phyloP scores from a whole-genome alignment of 2,113 vertebrate genomes.

The Megaceryle maxima region DNA sequence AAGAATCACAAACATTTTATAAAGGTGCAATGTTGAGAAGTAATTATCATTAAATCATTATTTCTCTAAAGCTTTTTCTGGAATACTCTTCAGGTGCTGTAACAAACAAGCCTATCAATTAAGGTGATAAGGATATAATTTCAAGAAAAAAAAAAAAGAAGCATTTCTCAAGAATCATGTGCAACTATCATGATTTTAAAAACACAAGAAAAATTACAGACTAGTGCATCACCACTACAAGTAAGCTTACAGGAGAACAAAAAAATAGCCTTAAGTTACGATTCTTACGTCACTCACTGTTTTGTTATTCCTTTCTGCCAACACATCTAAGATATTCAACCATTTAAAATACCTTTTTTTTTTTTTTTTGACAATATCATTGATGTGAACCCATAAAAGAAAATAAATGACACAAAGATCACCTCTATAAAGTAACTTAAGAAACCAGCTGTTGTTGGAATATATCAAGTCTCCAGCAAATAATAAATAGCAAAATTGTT shows the following conservation, averaged over 20 bases:
- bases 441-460: background rate
- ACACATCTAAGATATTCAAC: background rate
- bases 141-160: background rate
- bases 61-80: background rate
- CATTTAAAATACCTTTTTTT: background rate
- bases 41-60: background rate
- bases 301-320: background rate
- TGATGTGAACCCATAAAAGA: background rate
- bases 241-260: background rate
- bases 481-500: background rate
- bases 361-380: background rate
- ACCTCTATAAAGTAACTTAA: background rate
- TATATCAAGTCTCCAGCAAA: background rate
- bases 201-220: background rate
- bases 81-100: background rate
- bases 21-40: background rate
- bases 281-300: rapidly evolving
- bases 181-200: background rate
- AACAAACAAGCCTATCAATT: background rate
- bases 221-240: background rate
- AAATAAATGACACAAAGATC: background rate
- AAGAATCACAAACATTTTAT: background rate
- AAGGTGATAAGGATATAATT: background rate
- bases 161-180: background rate
- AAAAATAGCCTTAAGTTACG: background rate